These are phyloP conservation scores for Clinocottus analis DNA, from an alignment of 2,113 vertebrate species.

Conservation along the genomic window DNA sequence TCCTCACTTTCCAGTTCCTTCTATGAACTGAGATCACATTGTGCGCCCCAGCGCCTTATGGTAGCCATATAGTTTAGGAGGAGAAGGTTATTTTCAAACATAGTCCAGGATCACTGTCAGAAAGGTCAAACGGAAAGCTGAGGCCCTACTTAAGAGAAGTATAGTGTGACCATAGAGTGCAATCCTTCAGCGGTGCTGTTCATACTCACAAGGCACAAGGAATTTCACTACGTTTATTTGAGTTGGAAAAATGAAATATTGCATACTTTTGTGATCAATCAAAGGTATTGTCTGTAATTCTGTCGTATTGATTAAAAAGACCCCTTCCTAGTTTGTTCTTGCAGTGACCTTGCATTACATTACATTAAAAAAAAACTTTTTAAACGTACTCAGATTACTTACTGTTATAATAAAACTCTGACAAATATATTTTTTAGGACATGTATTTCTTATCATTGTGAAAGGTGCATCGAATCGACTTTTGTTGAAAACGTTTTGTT, in stretches of 20 bases:
- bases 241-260: not conserved
- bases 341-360: too few species aligned
- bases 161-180: slow-evolving; percentile 5
- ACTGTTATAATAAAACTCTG: not conserved
- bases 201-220: not conserved
- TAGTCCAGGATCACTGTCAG: slow-evolving; percentile 4
- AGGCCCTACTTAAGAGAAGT: not conserved
- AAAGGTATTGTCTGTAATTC: not conserved
- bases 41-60: too few species aligned
- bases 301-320: not conserved
- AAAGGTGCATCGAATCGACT: too few species aligned
- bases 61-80: not conserved
- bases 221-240: not conserved
- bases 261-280: not conserved
- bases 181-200: not conserved
- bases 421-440: not conserved
- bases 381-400: not conserved
- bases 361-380: not conserved
- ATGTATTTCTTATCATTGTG: too few species aligned
- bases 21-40: too few species aligned
- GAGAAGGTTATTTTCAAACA: not conserved
- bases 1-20: not conserved
- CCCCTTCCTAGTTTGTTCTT: not conserved
- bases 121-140: not conserved
- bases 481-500: not conserved